phyloP scores from a whole-genome alignment of 2,888 invertebrate species.

The Coelopa pilipes region DNA sequence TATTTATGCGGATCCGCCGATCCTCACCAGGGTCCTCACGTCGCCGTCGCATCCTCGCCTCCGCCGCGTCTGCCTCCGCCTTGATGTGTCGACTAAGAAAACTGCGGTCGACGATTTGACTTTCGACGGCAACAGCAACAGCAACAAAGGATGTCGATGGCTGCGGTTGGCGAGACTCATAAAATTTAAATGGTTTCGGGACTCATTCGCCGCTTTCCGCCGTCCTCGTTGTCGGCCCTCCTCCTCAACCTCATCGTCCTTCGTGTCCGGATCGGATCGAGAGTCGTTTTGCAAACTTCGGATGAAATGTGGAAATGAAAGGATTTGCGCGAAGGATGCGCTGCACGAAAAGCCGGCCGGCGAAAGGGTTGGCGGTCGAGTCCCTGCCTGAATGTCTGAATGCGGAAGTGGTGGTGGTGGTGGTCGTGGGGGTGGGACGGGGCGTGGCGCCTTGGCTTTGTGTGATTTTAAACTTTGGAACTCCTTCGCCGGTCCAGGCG shows the following conservation, averaged over 20 bases:
- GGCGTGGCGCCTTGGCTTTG: background rate
- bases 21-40: background rate
- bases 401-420: background rate
- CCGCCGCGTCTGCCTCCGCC: slow-evolving; percentile 41
- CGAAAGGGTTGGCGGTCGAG: background rate
- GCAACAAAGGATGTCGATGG: slow-evolving; percentile 9
- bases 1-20: slow-evolving; percentile 7
- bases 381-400: background rate
- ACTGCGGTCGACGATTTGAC: background rate
- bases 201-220: background rate
- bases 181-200: slow-evolving; percentile 55
- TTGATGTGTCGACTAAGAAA: slow-evolving; percentile 29
- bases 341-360: background rate
- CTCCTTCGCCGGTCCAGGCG: background rate
- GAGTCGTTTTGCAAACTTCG: slow-evolving; percentile 12
- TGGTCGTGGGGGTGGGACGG: background rate
- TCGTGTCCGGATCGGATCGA: background rate
- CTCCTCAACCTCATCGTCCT: background rate
- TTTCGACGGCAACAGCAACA: background rate
- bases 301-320: slow-evolving; percentile 23
- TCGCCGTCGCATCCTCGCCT: background rate
- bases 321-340: slow-evolving; percentile 17
- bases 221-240: background rate
- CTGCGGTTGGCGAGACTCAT: slow-evolving; percentile 46
- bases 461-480: background rate